phyloP scores from a whole-genome alignment of 1,140 invertebrate species.

The Bombyx mandarina region DNA sequence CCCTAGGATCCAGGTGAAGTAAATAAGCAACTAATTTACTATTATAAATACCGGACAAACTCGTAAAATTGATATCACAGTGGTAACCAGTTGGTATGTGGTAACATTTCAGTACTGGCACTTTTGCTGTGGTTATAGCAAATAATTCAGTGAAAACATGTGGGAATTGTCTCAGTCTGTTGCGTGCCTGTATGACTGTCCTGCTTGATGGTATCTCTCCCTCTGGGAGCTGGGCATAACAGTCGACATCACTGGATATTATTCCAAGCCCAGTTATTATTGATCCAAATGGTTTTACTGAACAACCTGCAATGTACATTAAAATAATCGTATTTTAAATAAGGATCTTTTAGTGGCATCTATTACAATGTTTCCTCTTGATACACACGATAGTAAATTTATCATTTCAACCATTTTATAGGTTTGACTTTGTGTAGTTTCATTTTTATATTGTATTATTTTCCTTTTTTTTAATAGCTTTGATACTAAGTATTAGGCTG shows the following conservation, averaged over 20 bases:
- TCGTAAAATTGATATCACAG: constrained; percentile 79
- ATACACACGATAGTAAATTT: no score
- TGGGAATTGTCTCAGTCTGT: constrained; percentile 40
- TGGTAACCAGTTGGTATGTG: constrained; percentile 69
- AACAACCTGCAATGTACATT: constrained; percentile 35
- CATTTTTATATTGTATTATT: no score
- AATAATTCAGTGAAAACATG: constrained; percentile 67
- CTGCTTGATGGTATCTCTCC: constrained; percentile 5
- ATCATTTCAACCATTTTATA: no score
- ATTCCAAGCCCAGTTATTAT: constrained; percentile 76
- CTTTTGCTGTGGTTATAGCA: constrained; percentile 74
- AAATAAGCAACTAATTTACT: constrained; percentile 73
- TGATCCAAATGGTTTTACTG: constrained; percentile 74
- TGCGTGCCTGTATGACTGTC: constrained; percentile 43
- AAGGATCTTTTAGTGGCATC: background rate
- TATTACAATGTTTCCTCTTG: no score
- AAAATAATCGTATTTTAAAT: constrained; percentile 1
- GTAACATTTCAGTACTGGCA: constrained; percentile 78
- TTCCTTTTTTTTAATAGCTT: no score
- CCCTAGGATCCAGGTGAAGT: constrained; percentile 63
- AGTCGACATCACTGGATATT: constrained; percentile 77
- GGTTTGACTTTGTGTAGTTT: no score
- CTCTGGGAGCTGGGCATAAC: constrained; percentile 64
- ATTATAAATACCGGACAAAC: constrained; percentile 73
- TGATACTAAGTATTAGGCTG: no score